Percentiles rank a stretch among this genome's conserved stretches.
Evolutionary conservation across 2,888 invertebrate species (phyloP).

Genomic region (Alloplasta piceator): DNA sequence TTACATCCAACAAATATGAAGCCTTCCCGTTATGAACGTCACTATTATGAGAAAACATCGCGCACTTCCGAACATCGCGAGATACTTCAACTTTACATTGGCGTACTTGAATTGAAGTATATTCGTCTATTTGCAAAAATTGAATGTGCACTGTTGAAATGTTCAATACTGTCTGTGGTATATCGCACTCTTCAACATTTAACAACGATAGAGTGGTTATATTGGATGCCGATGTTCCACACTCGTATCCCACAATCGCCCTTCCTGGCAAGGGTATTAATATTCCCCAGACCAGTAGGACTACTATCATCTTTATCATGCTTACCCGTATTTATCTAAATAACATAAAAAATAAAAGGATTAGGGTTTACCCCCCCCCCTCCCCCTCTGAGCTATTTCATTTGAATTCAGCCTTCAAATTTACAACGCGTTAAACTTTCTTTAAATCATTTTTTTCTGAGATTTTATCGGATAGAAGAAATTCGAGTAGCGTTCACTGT

Average conservation of each 20-base stretch:
- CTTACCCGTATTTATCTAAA: too few relatives aligned
- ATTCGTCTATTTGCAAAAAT: conserved; percentile 22
- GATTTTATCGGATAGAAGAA: too few relatives aligned
- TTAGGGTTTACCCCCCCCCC: too few relatives aligned
- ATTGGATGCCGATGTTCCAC: background rate
- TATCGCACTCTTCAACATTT: conserved; percentile 13
- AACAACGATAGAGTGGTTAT: background rate
- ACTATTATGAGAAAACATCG: conserved; percentile 37
- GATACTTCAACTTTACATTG: conserved; percentile 41
- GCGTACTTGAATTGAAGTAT: conserved; percentile 14
- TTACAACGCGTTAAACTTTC: too few relatives aligned
- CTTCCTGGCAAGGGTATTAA: background rate
- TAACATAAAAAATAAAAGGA: too few relatives aligned
- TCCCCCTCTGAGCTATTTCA: too few relatives aligned
- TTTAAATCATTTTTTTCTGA: too few relatives aligned
- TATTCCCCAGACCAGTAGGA: conserved; percentile 8
- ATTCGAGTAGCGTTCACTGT: too few relatives aligned
- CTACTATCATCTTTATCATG: background rate
- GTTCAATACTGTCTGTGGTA: background rate
- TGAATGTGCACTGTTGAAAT: conserved; percentile 8
- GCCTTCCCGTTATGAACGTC: background rate
- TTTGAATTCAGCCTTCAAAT: too few relatives aligned
- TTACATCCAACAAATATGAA: conserved; percentile 13
- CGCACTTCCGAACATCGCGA: conserved; percentile 15
- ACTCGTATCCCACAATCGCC: conserved; percentile 19